Evolutionary conservation across 1,140 invertebrate species (phyloP).

Genomic region (Laupala kohalensis): DNA sequence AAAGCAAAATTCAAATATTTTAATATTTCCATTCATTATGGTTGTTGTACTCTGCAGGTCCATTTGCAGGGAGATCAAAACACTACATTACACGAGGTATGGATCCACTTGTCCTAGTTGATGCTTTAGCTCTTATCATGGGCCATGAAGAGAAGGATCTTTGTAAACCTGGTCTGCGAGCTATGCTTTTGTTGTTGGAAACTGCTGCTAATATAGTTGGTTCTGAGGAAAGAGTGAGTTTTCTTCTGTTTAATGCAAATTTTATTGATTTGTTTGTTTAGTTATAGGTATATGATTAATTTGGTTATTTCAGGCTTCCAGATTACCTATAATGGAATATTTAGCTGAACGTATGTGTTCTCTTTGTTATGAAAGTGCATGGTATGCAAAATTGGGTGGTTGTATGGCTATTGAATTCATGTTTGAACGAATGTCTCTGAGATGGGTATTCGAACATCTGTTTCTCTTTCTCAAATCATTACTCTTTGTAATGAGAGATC

Average conservation of each 20-base stretch:
- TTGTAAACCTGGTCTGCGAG: constrained; percentile 81
- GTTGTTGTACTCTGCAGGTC: no score
- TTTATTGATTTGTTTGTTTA: no score
- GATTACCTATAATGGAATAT: constrained; percentile 88
- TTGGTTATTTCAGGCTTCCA: constrained; percentile 70
- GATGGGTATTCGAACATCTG: constrained; percentile 87
- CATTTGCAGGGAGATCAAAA: no score
- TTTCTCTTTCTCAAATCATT: constrained; percentile 87
- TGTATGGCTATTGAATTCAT: constrained; percentile 91
- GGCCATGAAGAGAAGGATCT: constrained; percentile 94
- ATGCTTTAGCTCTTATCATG: constrained; percentile 88
- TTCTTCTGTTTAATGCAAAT: neutral
- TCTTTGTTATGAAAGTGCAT: constrained; percentile 91
- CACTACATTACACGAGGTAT: no score
- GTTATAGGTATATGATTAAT: no score
- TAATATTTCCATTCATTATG: no score
- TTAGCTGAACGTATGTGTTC: constrained; percentile 87
- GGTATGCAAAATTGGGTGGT: constrained; percentile 95
- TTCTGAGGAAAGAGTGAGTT: constrained; percentile 56
- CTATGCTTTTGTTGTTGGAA: constrained; percentile 76
- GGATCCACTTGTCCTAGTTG: constrained; percentile 87
- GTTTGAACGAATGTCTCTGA: constrained; percentile 78
- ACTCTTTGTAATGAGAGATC: constrained; percentile 94
- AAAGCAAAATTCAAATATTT: no score
- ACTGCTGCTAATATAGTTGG: constrained; percentile 79